Base-by-base conservation (phyloP, 64 coral and sea anemone species). In the Actinia tenebrosa region DNA sequence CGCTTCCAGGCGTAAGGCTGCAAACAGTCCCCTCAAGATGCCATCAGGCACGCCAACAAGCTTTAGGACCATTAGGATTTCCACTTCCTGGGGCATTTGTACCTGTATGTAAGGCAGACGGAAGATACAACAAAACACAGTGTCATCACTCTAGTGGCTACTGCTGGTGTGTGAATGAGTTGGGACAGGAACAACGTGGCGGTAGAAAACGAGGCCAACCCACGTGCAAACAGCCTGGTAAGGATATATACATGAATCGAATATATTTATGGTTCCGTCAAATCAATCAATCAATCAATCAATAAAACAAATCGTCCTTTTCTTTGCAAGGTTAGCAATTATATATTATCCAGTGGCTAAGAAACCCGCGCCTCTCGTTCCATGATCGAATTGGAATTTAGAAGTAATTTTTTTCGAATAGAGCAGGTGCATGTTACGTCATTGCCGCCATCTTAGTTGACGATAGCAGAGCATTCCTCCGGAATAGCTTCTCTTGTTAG, bases 121-220 rank as follows among this genome's bases (percentile, higher is more conserved):
- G 85, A 16, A 82, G 78, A 14, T 91, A 87, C 72, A 81, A 83
- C 17, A 8, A 64, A 25, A 45, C 46, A 20, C 90, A 91, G 86
- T 91, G 90, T 26, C 85, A 91, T 56, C n/a, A 23, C 23, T 80
- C 89, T 16, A 87, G 84, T 56, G 85, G 78, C 50, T 87, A 87
- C 45, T 91, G 90, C 85, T 91, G 90, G 90, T 91, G 90, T 61
- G 90, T 91, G 52, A 80, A 91, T 66, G 30, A 87, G 17, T 7
- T 16, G 10, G 90, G 90, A 55, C 79, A 52, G 20, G 84, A 87
- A 80, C 63, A 82, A 45, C 90, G 44, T 46, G 84, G 78, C 20
- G 87, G 78, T 26, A 82, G 84, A 13, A 83, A 46, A 25, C 84
- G 78, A 55, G 90, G 90, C 1, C 45, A 64, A 37, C 22, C 85